Conservation (phyloP, 2,113 vertebrate genomes). For the Microcebus griseorufus region DNA sequence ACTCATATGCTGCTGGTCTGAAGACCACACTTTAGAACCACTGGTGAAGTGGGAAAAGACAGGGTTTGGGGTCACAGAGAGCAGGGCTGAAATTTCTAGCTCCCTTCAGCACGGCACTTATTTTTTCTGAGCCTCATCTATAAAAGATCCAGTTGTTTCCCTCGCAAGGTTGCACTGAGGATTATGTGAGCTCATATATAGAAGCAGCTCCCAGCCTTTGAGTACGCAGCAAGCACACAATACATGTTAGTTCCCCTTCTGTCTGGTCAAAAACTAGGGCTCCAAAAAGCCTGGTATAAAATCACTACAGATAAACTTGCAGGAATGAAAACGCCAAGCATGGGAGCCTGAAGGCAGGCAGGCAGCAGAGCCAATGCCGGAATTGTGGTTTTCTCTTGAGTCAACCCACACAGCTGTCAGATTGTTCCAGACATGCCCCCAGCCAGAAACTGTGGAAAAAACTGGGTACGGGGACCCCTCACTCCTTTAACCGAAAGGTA, state of each 20-base stretch:
- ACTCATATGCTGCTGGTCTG: background rate
- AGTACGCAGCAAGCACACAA: background rate
- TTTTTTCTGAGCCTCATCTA: background rate
- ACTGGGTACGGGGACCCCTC: background rate
- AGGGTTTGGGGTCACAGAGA: background rate
- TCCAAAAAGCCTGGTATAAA: background rate
- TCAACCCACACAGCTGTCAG: background rate
- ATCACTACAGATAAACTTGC: background rate
- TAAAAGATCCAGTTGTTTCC: background rate
- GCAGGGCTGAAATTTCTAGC: background rate
- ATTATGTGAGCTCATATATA: accelerated
- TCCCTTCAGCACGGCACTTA: no score
- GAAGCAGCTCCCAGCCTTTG: background rate
- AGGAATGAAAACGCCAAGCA: background rate
- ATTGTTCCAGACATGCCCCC: background rate
- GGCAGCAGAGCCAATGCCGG: background rate
- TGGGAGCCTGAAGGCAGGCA: background rate
- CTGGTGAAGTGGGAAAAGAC: background rate
- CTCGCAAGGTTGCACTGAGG: background rate
- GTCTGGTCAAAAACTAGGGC: background rate
- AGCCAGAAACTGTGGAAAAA: background rate
- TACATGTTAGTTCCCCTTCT: background rate
- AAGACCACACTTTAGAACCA: background rate
- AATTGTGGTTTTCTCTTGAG: background rate
- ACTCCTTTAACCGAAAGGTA: background rate